Evolutionary conservation across 2,888 invertebrate genomes (phyloP), one percentile per base, ranked within the genome.

Genomic region (Cantharis lateralis): DNA sequence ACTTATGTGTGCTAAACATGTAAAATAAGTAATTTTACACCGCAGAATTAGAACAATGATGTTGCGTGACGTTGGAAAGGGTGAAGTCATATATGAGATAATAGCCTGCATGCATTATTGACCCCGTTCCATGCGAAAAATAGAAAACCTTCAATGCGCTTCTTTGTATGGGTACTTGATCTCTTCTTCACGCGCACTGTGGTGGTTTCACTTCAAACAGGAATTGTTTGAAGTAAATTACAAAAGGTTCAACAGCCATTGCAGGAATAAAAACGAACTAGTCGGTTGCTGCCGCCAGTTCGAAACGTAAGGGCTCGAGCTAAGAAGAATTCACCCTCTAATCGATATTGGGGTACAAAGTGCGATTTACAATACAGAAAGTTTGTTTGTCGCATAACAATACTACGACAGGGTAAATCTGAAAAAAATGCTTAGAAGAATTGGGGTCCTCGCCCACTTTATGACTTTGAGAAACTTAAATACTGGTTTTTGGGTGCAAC

Each of bases 311-410:
- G 78, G 77, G 71, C 78, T 79, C 68, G 77, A 74, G 78, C 77
- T 78, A 76, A 79, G 82, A 82, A 81, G 80, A 80, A 80, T 80
- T 72, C 79, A 79, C 77, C 79, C 80, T 79, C 78, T 70, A 80
- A 82, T 83, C 82, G 81, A 83, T 82, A 83, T 81, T 74, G 80
- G 82, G 80, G 81, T 77, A 81, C 79, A 78, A 80, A 82, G 81
- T 79, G 79, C 79, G 78, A 68, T 80, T 81, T 79, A 82, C 81
- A 80, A 75, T 61, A 73, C 73, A 69, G 73, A 78, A 78, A 78
- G 32, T 66, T 66, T 20, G n/a, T 66, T 20, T 11, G 15, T n/a
- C n/a, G n/a, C n/a, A n/a, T 13, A 32, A 32, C 13, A 32, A 48
- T 48, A n/a, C 48, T 11, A 4, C n/a, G 2, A n/a, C n/a, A 48